Evolutionary conservation across 2,888 invertebrate genomes (phyloP).

Genomic region (Alentia gelatinosa): DNA sequence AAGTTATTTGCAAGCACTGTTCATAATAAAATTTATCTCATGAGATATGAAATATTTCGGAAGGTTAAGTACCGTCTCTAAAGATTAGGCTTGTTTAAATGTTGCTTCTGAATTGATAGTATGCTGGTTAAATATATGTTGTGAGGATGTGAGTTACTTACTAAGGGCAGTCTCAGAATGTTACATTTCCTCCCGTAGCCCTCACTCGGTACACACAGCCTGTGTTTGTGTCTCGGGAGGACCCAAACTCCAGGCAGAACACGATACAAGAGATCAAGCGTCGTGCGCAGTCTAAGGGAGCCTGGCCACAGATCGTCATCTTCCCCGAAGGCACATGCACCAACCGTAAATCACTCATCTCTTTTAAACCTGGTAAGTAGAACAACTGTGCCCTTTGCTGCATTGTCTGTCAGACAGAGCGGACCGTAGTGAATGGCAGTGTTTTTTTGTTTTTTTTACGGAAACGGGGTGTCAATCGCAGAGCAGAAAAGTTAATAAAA

Average conservation of each 20-base stretch:
- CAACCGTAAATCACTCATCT: conserved; percentile 90
- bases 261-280: conserved; percentile 93
- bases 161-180: not conserved
- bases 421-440: too few species aligned
- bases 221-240: conserved; percentile 95
- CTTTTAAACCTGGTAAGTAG: conserved; percentile 78
- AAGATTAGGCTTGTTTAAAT: too few species aligned
- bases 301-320: conserved; percentile 96
- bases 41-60: too few species aligned
- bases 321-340: conserved; percentile 99
- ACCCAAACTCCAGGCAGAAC: conserved; percentile 93
- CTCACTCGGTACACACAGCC: conserved; percentile 96
- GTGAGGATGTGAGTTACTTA: not conserved
- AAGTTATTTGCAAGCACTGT: too few species aligned
- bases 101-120: too few species aligned
- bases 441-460: too few species aligned
- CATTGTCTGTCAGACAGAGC: too few species aligned
- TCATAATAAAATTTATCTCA: too few species aligned
- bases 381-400: too few species aligned
- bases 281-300: conserved; percentile 88
- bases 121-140: not conserved
- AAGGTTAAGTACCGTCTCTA: too few species aligned
- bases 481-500: too few species aligned
- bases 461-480: too few species aligned
- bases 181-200: conserved; percentile 83